phyloP scores from a whole-genome alignment of 2,888 invertebrate genomes.

The Xylophagus ater region DNA sequence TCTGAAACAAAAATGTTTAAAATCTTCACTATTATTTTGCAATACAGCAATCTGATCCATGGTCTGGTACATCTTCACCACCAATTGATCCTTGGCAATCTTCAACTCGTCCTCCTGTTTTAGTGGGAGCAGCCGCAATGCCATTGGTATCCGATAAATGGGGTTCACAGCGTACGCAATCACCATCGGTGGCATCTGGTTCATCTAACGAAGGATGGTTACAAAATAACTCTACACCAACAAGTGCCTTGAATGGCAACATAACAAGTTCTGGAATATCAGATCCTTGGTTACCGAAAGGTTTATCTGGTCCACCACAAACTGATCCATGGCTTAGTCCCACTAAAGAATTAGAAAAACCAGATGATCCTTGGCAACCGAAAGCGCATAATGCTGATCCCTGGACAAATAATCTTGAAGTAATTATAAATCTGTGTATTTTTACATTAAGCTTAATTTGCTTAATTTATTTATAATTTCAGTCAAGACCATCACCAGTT shows the following conservation, averaged over 20 bases:
- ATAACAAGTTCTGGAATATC: constrained; percentile 20
- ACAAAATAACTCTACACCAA: constrained; percentile 24
- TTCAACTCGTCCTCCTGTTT: constrained; percentile 26
- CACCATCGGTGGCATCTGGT: constrained; percentile 36
- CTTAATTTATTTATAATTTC: constrained; percentile 11
- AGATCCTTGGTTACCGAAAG: constrained; percentile 33
- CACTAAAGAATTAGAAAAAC: constrained; percentile 19
- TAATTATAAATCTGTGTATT: constrained; percentile 2
- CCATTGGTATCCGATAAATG: constrained; percentile 25
- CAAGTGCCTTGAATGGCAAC: constrained; percentile 23
- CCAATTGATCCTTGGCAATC: constrained; percentile 36
- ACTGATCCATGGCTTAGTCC: constrained; percentile 31
- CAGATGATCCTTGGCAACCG: constrained; percentile 32
- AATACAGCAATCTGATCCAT: constrained; percentile 36
- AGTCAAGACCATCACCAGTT: constrained; percentile 22
- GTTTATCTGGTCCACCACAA: constrained; percentile 20
- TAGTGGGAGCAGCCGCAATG: constrained; percentile 21
- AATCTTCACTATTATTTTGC: constrained; percentile 1
- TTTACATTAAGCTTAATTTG: no score
- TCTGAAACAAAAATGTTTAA: background rate
- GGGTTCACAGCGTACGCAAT: constrained; percentile 31
- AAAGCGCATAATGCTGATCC: constrained; percentile 43
- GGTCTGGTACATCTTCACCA: constrained; percentile 35
- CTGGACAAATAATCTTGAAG: constrained; percentile 40
- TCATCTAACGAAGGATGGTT: constrained; percentile 39